A percentile compares a stretch with the other conserved stretches of the same genome.
These are phyloP conservation scores for Oncorhynchus nerka DNA, from an alignment of 2,113 vertebrate genomes.

Conservation along the genomic window DNA sequence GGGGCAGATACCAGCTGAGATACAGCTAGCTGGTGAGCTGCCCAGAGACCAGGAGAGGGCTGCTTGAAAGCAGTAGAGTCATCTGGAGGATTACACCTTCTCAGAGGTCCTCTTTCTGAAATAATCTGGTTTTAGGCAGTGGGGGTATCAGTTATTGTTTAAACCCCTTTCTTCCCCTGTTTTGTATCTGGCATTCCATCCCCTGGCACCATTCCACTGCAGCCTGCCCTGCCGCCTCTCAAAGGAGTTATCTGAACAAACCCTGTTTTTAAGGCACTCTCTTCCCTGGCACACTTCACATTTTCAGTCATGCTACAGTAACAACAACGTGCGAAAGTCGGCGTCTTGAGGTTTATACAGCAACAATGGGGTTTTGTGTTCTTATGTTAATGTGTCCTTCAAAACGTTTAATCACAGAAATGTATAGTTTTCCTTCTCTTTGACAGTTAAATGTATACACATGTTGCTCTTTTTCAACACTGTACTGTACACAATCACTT, in stretches of 20 bases:
- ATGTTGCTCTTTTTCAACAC: neutral
- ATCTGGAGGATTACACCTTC: conserved; percentile 39
- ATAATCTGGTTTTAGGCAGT: conserved; percentile 25
- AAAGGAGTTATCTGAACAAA: no score
- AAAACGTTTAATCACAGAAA: no score
- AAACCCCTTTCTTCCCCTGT: no score
- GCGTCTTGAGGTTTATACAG: neutral
- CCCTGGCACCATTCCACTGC: neutral
- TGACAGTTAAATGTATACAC: neutral
- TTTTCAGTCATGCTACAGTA: neutral
- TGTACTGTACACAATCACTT: neutral
- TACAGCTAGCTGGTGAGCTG: conserved; percentile 10
- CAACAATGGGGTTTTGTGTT: neutral
- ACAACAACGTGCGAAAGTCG: neutral
- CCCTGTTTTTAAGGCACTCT: no score
- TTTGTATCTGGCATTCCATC: conserved; percentile 8
- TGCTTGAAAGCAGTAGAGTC: conserved; percentile 33
- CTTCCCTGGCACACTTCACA: no score
- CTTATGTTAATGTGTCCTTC: neutral
- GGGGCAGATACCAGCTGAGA: neutral
- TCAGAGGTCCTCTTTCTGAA: conserved; percentile 23
- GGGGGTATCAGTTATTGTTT: neutral
- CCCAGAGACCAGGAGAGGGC: conserved; percentile 40
- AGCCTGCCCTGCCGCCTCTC: no score
- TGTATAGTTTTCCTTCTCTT: neutral